Conservation (phyloP, 1,140 invertebrate species). For the Meloidogyne floridensis region DNA sequence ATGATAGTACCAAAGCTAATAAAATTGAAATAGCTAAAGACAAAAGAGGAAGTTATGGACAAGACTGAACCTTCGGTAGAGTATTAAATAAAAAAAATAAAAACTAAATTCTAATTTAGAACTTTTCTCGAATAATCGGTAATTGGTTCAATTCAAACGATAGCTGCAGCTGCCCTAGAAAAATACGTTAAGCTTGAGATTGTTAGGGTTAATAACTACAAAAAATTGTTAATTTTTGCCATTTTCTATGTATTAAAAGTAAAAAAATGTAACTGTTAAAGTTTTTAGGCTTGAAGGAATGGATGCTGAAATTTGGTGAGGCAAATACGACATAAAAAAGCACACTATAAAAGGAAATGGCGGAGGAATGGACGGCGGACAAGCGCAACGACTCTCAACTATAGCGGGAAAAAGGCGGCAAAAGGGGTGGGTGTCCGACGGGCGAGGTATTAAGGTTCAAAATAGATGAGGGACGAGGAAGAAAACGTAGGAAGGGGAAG, state of each 20-base stretch:
- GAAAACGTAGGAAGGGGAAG: not conserved
- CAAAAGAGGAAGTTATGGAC: too few relatives aligned
- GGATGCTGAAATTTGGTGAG: not conserved
- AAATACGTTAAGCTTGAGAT: too few relatives aligned
- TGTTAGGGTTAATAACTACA: not conserved
- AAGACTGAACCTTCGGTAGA: too few relatives aligned
- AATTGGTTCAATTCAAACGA: too few relatives aligned
- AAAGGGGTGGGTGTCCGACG: not conserved
- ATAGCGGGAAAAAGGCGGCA: slow-evolving; percentile 11
- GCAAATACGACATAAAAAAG: not conserved
- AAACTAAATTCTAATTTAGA: too few relatives aligned
- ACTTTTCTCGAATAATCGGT: too few relatives aligned
- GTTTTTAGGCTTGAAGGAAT: not conserved
- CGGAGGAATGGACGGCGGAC: slow-evolving; percentile 16
- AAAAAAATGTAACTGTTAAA: not conserved
- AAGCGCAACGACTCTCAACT: slow-evolving; percentile 1
- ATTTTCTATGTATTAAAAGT: not conserved
- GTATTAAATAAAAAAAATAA: too few relatives aligned
- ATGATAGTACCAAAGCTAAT: too few relatives aligned
- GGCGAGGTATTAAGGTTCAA: not conserved
- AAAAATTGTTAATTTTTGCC: not conserved
- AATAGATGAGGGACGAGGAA: slow-evolving; percentile 18
- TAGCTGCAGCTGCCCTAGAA: too few relatives aligned
- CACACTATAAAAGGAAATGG: not conserved
- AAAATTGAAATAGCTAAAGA: too few relatives aligned